phyloP scores from a whole-genome alignment of 2,888 invertebrate species.

The Alloscopus bannaensis region DNA sequence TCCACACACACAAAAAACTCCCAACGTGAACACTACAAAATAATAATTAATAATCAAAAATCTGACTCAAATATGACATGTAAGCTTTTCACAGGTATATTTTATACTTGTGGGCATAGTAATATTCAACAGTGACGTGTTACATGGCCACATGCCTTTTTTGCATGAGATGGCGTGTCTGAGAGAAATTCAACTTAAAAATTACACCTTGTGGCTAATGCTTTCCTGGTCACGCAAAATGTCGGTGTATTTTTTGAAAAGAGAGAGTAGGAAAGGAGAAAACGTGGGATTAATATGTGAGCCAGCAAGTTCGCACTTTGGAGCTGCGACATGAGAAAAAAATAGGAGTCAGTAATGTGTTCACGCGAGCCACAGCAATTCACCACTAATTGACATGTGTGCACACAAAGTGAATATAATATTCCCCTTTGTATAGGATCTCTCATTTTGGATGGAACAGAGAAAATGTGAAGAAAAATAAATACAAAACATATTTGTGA shows the following conservation, averaged over 20 bases:
- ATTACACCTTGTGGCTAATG: slow-evolving; percentile 44
- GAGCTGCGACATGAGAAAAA: too few relatives aligned
- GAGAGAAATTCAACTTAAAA: slow-evolving; percentile 44
- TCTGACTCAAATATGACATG: too few relatives aligned
- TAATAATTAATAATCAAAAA: too few relatives aligned
- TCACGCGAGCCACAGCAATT: slow-evolving; percentile 7
- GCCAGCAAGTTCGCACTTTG: slow-evolving; percentile 27
- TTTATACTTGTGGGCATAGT: too few relatives aligned
- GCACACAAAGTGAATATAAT: slow-evolving; percentile 4
- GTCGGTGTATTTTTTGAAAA: slow-evolving; percentile 1
- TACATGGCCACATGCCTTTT: too few relatives aligned
- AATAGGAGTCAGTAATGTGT: background rate
- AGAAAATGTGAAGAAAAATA: too few relatives aligned
- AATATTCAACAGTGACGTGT: too few relatives aligned
- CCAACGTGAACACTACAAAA: too few relatives aligned
- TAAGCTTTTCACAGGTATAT: too few relatives aligned
- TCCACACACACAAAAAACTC: too few relatives aligned
- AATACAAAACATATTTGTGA: background rate
- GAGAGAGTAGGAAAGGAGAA: background rate
- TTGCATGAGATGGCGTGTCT: slow-evolving; percentile 30
- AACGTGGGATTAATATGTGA: background rate
- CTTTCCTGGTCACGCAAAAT: slow-evolving; percentile 47
- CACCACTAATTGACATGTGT: slow-evolving; percentile 26
- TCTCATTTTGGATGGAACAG: too few relatives aligned
- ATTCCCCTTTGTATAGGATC: too few relatives aligned